Evolutionary conservation across 2,113 vertebrate species (phyloP), one percentile per base, ranked within the genome.

Genomic region (Talpa occidentalis): DNA sequence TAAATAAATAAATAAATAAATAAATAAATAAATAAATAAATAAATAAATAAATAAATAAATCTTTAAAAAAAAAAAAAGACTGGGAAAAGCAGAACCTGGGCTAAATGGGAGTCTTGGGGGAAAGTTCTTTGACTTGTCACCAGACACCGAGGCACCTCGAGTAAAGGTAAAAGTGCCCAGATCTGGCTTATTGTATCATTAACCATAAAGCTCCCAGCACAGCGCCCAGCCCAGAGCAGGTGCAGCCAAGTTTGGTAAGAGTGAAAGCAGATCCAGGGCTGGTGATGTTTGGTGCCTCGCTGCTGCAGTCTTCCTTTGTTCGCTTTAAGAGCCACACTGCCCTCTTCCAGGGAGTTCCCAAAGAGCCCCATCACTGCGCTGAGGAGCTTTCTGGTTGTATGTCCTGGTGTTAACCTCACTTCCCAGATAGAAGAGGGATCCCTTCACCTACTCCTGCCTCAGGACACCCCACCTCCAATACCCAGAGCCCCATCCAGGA

Each of bases 81-180:
- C n/a, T n/a, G n/a, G n/a, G n/a, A n/a, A n/a, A n/a, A n/a, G n/a
- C 76, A 54, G 44, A 79, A 35, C 22, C 85, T 85, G 42, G 67
- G 35, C 49, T 73, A 91, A 19, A 54, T 59, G 42, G 37, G 30
- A 86, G n/a, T 73, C 78, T 76, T 81, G 16, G 15, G 70, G 47
- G 32, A 66, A 70, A 79, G 16, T 16, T 72, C 73, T 84, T 60
- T 30, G 12, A 78, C 60, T 15, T 37, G 70, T 44, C 78, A 10
- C 49, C 66, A 26, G 6, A 3, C 16, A 12, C 40, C 6, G 26
- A 76, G 30, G 21, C 10, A 22, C 40, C 52, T 73, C 37, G n/a
- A 26, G 5, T 52, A 56, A 84, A 91, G 16, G 4, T 28, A 81
- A 67, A 52, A 32, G 15, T n/a, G 37, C 56, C 86, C 12, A 47